Evolutionary conservation across 2,113 vertebrate genomes (phyloP).

Genomic region (Fregata magnificens): DNA sequence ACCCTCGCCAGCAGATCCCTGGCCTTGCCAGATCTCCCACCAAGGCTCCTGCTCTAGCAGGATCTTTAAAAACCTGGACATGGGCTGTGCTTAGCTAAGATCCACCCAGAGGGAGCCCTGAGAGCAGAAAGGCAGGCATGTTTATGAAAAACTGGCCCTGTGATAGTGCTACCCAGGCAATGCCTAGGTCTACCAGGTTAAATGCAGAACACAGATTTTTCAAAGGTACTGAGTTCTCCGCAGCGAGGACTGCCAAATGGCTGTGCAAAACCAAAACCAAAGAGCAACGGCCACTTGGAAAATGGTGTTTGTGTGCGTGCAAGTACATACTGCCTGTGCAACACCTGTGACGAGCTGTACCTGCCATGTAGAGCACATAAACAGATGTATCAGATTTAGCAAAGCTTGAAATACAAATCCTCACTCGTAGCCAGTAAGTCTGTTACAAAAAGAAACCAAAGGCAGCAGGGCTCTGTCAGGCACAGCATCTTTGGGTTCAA

Average conservation of each 20-base stretch:
- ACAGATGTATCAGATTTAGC: not conserved
- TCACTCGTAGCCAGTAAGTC: rapidly evolving
- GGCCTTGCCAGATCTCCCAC: not conserved
- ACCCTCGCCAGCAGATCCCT: not conserved
- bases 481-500: not conserved
- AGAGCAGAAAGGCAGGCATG: not conserved
- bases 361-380: not conserved
- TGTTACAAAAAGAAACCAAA: not conserved
- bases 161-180: not conserved
- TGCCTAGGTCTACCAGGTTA: not conserved
- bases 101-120: not conserved
- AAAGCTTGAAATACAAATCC: not conserved
- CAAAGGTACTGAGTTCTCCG: not conserved
- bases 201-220: not conserved
- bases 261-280: not conserved
- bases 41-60: not conserved
- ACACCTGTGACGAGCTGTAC: rapidly evolving
- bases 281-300: not conserved
- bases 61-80: not conserved
- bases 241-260: not conserved
- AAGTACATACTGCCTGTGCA: rapidly evolving
- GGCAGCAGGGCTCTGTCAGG: not conserved
- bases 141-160: not conserved
- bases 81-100: not conserved
- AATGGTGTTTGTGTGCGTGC: rapidly evolving